phyloP scores from a whole-genome alignment of 53 echinoderm and acorn worm species.

The Stichopus horrens region DNA sequence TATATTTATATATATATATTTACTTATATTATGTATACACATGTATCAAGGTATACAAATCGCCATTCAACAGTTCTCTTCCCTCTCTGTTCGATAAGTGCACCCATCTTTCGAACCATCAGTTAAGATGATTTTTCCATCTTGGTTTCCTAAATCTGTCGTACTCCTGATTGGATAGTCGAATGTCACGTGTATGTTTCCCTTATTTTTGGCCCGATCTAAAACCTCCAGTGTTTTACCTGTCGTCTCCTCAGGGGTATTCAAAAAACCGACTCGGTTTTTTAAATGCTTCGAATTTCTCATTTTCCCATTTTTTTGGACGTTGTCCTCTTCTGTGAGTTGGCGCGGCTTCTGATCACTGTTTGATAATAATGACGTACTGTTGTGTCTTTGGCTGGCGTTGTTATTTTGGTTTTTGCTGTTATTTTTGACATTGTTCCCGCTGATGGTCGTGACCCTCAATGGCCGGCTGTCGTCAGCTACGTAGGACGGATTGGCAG shows the following conservation, averaged over 20 bases:
- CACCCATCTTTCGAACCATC: background rate
- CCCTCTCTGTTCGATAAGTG: background rate
- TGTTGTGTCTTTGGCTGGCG: background rate
- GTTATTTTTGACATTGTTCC: background rate
- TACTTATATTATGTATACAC: too few species aligned
- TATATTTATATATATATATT: too few species aligned
- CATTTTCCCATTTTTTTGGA: background rate
- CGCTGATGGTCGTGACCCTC: conserved; percentile 20
- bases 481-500: conserved; percentile 39
- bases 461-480: background rate
- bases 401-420: conserved; percentile 32
- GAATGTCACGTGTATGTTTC: background rate
- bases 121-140: background rate
- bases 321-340: background rate
- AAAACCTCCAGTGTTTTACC: background rate
- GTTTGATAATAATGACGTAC: background rate
- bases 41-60: too few species aligned
- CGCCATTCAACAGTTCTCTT: background rate
- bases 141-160: background rate
- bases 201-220: background rate
- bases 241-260: background rate
- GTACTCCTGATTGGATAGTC: background rate
- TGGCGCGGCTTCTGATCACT: background rate
- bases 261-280: background rate
- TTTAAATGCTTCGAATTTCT: background rate